These are phyloP conservation scores for Cinara cedri DNA, from an alignment of 2,888 invertebrate species.

Conservation along the genomic window DNA sequence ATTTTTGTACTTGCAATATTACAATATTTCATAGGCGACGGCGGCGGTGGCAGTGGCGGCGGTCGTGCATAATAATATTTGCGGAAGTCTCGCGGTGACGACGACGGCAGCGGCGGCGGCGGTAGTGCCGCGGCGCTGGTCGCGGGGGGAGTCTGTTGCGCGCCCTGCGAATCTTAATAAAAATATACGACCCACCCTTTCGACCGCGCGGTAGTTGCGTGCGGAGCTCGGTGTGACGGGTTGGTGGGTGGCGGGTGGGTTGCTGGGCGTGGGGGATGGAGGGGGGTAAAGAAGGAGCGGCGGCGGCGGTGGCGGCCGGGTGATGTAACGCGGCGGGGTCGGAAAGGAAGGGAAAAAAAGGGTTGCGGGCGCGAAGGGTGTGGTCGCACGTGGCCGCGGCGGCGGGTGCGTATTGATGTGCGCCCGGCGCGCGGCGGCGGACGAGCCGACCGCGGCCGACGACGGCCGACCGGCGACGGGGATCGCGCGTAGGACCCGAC, in stretches of 20 bases:
- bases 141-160: constrained; percentile 45
- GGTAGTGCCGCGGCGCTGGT: not conserved
- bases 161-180: constrained; percentile 27
- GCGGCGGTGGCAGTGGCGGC: too few species aligned
- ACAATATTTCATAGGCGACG: too few species aligned
- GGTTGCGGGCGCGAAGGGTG: constrained; percentile 55
- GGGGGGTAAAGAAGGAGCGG: too few species aligned
- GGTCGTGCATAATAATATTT: not conserved
- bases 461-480: constrained; percentile 6
- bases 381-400: constrained; percentile 56
- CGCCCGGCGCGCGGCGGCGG: constrained; percentile 13
- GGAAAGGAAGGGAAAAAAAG: constrained; percentile 24
- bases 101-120: not conserved
- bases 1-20: too few species aligned
- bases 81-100: not conserved
- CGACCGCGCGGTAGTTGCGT: not conserved
- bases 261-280: not conserved
- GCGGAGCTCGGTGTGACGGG: not conserved
- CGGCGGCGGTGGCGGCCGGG: too few species aligned
- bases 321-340: too few species aligned
- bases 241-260: too few species aligned
- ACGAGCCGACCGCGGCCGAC: constrained; percentile 18
- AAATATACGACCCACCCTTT: constrained; percentile 11
- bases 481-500: not conserved
- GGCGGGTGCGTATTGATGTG: constrained; percentile 53